phyloP scores from a whole-genome alignment of 1,140 invertebrate species.

The Ostrea denselamellosa region DNA sequence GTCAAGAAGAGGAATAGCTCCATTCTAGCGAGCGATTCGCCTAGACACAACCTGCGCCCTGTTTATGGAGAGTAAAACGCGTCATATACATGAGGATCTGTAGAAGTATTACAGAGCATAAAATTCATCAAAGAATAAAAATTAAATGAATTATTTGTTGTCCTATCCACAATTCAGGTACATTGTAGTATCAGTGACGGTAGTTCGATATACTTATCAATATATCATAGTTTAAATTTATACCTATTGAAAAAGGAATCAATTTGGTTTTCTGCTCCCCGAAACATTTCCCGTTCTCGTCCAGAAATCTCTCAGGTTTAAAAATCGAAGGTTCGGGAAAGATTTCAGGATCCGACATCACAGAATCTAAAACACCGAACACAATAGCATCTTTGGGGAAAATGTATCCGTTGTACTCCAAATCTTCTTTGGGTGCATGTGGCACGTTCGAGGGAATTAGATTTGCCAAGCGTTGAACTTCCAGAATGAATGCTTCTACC shows the following conservation, averaged over 20 bases:
- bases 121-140: not conserved
- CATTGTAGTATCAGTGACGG: too few relatives aligned
- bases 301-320: slow-evolving; percentile 56
- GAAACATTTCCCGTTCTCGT: slow-evolving; percentile 65
- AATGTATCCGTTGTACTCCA: slow-evolving; percentile 48
- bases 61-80: slow-evolving; percentile 8
- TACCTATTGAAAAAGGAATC: slow-evolving; percentile 53
- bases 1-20: slow-evolving; percentile 71
- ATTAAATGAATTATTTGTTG: too few relatives aligned
- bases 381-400: slow-evolving; percentile 59
- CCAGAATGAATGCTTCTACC: slow-evolving; percentile 70
- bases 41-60: slow-evolving; percentile 64
- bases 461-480: slow-evolving; percentile 74
- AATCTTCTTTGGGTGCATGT: slow-evolving; percentile 46
- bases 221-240: not conserved
- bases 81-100: too few relatives aligned
- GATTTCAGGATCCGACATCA: slow-evolving; percentile 60
- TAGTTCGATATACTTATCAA: not conserved
- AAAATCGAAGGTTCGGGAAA: slow-evolving; percentile 54
- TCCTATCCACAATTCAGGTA: too few relatives aligned
- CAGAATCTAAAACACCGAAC: slow-evolving; percentile 64
- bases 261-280: slow-evolving; percentile 47
- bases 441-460: slow-evolving; percentile 50
- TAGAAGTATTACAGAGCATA: too few relatives aligned
- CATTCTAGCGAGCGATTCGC: slow-evolving; percentile 70